A percentile compares a stretch with the other conserved stretches of the same genome.
phyloP scores from a whole-genome alignment of 2,797 vertebrate species.

The Pygocentrus nattereri region DNA sequence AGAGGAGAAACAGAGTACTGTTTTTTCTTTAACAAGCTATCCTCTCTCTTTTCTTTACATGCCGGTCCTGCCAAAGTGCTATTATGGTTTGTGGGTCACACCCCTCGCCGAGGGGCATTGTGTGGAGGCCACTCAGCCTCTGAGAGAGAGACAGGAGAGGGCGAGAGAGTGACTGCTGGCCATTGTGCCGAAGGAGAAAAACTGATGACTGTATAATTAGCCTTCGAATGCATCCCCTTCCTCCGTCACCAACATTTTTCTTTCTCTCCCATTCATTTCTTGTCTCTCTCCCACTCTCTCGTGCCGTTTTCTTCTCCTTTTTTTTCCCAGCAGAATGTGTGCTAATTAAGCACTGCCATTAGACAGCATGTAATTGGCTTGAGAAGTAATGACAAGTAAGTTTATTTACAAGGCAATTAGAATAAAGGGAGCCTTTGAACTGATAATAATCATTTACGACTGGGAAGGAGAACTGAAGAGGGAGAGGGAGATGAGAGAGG shows the following conservation, averaged over 20 bases:
- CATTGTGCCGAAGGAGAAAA: slow-evolving; percentile 73
- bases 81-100: slow-evolving; percentile 78
- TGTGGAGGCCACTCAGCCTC: slow-evolving; percentile 71
- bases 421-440: slow-evolving; percentile 82
- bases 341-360: slow-evolving; percentile 87
- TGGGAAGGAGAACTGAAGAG: slow-evolving; percentile 23
- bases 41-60: slow-evolving; percentile 67
- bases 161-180: slow-evolving; percentile 68
- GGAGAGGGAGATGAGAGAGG: background rate
- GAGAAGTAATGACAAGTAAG: slow-evolving; percentile 88
- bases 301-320: slow-evolving; percentile 63
- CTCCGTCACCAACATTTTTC: slow-evolving; percentile 69
- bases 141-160: slow-evolving; percentile 67
- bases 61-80: slow-evolving; percentile 72
- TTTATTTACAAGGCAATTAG: slow-evolving; percentile 89
- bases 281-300: slow-evolving; percentile 45
- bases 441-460: slow-evolving; percentile 85
- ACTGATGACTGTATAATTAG: slow-evolving; percentile 83
- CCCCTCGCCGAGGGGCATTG: slow-evolving; percentile 76
- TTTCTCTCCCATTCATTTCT: slow-evolving; percentile 68
- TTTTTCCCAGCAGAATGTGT: slow-evolving; percentile 79
- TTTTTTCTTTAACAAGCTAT: slow-evolving; percentile 63
- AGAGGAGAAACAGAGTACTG: slow-evolving; percentile 44
- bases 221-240: slow-evolving; percentile 71
- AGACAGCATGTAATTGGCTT: slow-evolving; percentile 87